Evolutionary conservation across 2,888 invertebrate species (phyloP), one percentile per base, ranked within the genome.

Genomic region (Hyalella azteca): DNA sequence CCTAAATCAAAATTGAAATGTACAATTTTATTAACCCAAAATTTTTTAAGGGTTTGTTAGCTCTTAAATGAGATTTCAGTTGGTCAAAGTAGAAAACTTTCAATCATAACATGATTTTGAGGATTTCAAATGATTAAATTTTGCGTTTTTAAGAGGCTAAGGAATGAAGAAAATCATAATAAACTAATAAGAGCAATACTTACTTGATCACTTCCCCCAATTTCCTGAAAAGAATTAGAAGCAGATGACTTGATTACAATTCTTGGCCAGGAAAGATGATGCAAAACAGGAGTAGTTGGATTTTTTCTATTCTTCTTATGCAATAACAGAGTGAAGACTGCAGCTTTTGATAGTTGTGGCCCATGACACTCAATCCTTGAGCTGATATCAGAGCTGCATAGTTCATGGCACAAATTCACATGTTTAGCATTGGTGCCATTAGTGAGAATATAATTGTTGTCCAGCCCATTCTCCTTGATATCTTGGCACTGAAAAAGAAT

Each of bases 311-410:
- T 29, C 13, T n/a, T 19, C 5, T 66, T n/a, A 1, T 19, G 13
- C 32, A 66, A 36, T n/a, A 5, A 36, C 29, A 66, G 39, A n/a
- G 66, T 66, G n/a, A 66, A 66, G 36, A 66, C 66, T 15, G 36
- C 19, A 66, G 66, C 66, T 29, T 66, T 66, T 19, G 66, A 7
- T 36, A 66, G 36, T 36, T 36, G 36, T 36, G 66, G 66, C 13
- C 66, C 66, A 36, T 66, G 66, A 36, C 66, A 66, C 32, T 32
- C 19, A 11, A 66, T 66, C n/a, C 66, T 66, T 5, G 66, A 32
- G 0, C 1, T 19, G 5, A 66, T 9, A 66, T 66, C 66, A 29
- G 36, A 22, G 26, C 36, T 2, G 66, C 66, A 66, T 29, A 66
- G 66, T 36, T 66, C 26, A 0, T 36, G 36, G 36, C 66, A 66